Evolutionary conservation across 92 coral and sea anemone species (phyloP), one percentile per base, ranked within the genome.

Genomic region (Porites lobata): DNA sequence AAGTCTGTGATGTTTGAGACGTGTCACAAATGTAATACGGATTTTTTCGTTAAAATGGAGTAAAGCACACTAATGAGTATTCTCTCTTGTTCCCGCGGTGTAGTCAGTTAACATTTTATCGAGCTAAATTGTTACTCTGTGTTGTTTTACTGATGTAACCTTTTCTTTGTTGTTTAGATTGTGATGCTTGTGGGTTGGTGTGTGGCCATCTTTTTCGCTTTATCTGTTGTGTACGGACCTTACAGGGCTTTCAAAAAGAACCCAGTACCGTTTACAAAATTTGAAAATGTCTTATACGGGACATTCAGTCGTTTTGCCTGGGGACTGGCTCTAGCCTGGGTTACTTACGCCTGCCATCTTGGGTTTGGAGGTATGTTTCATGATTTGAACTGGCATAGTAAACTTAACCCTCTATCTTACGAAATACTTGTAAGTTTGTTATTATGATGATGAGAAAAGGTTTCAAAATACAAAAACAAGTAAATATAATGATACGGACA

Each of bases 311-410:
- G 96, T 54, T 92, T 92, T 65, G 73, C 93, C 11, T 96, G 98
- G 98, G 92, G 95, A 4, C 78, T 96, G 26, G 94, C 90, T 32
- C 82, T 96, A 47, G 98, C 98, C 18, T 96, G 98, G 98, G 95
- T 96, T 10, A 90, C 91, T 6, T 94, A 89, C 51, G 88, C 89
- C 50, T 94, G 96, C 57, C 98, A 96, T 65, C 80, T 86, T 14
- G 94, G 96, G 8, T 66, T 82, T 64, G 98, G 98, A 66, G 93
- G 98, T 96, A 83, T 15, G 19, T 10, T 10, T 10, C 61, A 10
- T 56, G 4, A 56, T 14, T 14, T 56, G 61, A 14, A 56, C 4
- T 8, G 15, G 13, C 15, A 10, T 56, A 56, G 15, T 8, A 56
- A 56, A 56, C 61, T 14, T 56, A 1, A 11, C 61, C 17, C 61